Percentiles rank a stretch among this genome's conserved stretches.
Evolutionary conservation across 2,113 vertebrate species (phyloP).

Genomic region (Gavialis gangeticus): DNA sequence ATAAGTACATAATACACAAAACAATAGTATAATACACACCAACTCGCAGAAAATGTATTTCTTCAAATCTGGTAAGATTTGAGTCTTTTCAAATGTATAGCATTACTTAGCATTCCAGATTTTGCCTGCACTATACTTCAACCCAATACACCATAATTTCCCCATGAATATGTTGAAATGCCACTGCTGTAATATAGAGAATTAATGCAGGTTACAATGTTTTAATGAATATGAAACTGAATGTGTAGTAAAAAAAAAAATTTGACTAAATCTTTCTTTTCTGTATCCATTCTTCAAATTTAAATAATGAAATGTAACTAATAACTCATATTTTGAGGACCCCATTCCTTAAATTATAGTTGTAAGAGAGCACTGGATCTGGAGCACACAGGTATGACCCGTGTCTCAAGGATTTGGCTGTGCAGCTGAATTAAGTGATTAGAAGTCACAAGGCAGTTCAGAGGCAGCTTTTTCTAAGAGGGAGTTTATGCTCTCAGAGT

Average conservation of each 20-base stretch:
- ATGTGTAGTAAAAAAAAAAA: neutral
- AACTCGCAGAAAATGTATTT: neutral
- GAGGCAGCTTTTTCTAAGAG: neutral
- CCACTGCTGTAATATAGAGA: neutral
- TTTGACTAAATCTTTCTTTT: neutral
- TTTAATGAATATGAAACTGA: neutral
- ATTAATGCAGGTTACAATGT: neutral
- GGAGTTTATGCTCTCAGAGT: neutral
- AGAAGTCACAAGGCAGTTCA: neutral
- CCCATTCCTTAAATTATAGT: neutral
- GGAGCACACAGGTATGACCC: neutral
- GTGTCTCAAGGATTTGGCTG: neutral
- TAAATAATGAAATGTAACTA: neutral
- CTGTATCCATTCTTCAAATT: neutral
- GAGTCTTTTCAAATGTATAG: neutral
- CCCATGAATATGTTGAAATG: neutral
- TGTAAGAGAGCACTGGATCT: neutral
- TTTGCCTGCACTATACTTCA: neutral
- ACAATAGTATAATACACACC: neutral
- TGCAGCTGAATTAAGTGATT: neutral
- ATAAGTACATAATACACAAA: neutral
- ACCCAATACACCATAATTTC: neutral
- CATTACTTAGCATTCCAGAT: neutral
- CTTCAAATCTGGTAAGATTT: neutral
- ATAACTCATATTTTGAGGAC: neutral